Conservation (phyloP, 2,113 vertebrate genomes). For the Mus musculus region GRCm39 chr4:124903001-124903500, state of each 20-base stretch:
- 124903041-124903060: neutral
- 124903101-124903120: neutral
- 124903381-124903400: neutral
- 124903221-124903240: neutral
- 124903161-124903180: neutral
- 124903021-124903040: neutral
- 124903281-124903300: neutral
- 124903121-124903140: too few relatives aligned
- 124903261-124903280: accelerated
- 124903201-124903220: neutral
- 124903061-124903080: neutral
- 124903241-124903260: neutral
- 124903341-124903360: neutral
- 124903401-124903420: neutral
- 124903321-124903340: neutral
- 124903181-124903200: neutral
- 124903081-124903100: neutral
- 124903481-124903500: neutral
- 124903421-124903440: neutral
- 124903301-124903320: neutral
- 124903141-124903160: neutral
- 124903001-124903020: neutral
- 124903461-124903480: neutral
- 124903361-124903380: too few relatives aligned
- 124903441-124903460: neutral